phyloP scores from a whole-genome alignment of 2,113 vertebrate genomes.

The Salvelinus alpinus region DNA sequence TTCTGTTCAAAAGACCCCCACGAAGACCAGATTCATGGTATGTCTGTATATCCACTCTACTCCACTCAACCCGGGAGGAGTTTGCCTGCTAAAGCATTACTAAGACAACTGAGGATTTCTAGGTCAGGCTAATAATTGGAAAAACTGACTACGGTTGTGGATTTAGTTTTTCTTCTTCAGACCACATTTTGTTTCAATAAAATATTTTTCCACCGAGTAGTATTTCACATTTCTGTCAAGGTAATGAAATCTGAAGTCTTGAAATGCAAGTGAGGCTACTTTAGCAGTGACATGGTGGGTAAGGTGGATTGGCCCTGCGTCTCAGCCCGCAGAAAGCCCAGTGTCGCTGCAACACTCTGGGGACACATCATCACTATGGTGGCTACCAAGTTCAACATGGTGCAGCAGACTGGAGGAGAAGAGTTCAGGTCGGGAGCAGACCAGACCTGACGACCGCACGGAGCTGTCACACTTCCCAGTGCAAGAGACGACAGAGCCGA shows the following conservation, averaged over 20 bases:
- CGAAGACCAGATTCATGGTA: slow-evolving; percentile 45
- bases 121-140: slow-evolving; percentile 75
- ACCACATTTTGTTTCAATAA: slow-evolving; percentile 56
- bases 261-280: slow-evolving; percentile 51
- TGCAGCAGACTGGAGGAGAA: slow-evolving; percentile 48
- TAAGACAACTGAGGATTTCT: slow-evolving; percentile 69
- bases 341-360: slow-evolving; percentile 50
- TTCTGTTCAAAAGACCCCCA: slow-evolving; percentile 36
- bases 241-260: slow-evolving; percentile 58
- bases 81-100: slow-evolving; percentile 60
- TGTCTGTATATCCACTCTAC: slow-evolving; percentile 44
- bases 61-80: slow-evolving; percentile 42
- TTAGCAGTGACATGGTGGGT: slow-evolving; percentile 46
- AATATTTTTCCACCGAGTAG: slow-evolving; percentile 60
- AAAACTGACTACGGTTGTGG: slow-evolving; percentile 67
- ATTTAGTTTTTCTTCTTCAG: slow-evolving; percentile 43
- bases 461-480: slow-evolving; percentile 26
- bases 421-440: slow-evolving; percentile 56
- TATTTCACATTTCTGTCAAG: slow-evolving; percentile 67
- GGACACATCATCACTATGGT: slow-evolving; percentile 53
- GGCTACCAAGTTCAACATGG: slow-evolving; percentile 60
- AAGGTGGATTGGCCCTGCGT: slow-evolving; percentile 59
- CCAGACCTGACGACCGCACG: slow-evolving; percentile 22
- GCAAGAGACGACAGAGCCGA: slow-evolving; percentile 32
- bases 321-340: slow-evolving; percentile 24